Evolutionary conservation across 2,113 vertebrate genomes (phyloP), one percentile per base, ranked within the genome.

Genomic region (Toxotes jaculatrix): DNA sequence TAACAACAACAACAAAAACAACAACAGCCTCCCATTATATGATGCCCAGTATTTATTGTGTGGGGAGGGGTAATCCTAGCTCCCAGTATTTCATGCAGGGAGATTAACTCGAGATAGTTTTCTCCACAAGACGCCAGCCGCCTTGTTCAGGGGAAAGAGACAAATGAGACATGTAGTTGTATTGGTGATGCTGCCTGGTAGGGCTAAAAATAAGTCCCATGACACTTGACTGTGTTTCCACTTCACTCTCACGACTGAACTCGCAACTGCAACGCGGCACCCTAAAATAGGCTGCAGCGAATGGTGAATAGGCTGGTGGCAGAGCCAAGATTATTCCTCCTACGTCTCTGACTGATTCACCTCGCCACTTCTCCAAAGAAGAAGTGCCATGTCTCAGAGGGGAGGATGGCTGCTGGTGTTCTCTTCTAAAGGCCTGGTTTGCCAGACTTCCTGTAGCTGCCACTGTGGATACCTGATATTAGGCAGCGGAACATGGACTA

Each of bases 161-260:
- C 81, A 81, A 87, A 87, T 73, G 77, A 85, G 83, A 91, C 86
- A 76, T 67, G 85, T 79, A 84, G 93, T 93, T 91, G 90, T 91
- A 92, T 84, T 84, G 88, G 91, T 90, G 93, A 94, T 93, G 93
- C 89, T 88, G 88, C 88, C 83, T 79, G 80, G 67, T 75, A 1
- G 19, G 12, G 91, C 93, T 96, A 95, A 95, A 96, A 95, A 95
- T 95, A 95, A 89, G 70, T 68, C 71, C 65, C 78, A 82, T 82
- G 90, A 93, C 93, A 93, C 94, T 94, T 90, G 84, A 94, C 93
- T 93, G 93, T 94, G 94, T 95, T 96, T 95, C 95, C 94, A 96
- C 94, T 93, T 92, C 89, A 83, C 84, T 93, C 92, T 93, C 91
- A 84, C 72, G 69, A 74, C 86, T 86, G 89, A 92, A 91, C 88